Evolutionary conservation across 2,888 invertebrate species (phyloP), one percentile per base, ranked within the genome.

Genomic region (Trissolcus japonicus): DNA sequence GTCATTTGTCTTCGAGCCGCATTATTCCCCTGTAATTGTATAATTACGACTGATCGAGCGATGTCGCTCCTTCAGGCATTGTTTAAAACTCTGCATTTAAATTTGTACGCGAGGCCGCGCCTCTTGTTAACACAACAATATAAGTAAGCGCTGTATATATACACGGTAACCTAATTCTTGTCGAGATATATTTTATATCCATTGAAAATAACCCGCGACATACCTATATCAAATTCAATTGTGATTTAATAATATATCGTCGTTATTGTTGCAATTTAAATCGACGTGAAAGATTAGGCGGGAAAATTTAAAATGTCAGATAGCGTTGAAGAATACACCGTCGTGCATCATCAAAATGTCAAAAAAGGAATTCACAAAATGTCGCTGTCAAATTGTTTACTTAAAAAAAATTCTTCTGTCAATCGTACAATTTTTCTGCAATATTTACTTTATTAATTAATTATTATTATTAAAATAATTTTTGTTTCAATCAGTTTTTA

Each of bases 1-100:
- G 65, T 66, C 65, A 73, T 66, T 55, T 55, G 61, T 69, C 65
- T 73, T 55, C 55, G 62, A 41, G 55, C 46, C 56, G 62, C 66
- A 48, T 54, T 68, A 68, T 60, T 54, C 51, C 41, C 50, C 54
- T 46, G 65, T 59, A 65, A 72, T 65, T 72, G 68, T 61, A 69
- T 61, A 69, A 69, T 69, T 69, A 61, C 41, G 68, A 55, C 43
- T 43, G 25, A 61, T 61, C 68, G 60, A 54, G 14, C 41, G 60
- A 68, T 16, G 59, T 56, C 35, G 54, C 43, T 29, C 57, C 59
- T 29, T 35, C 21, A 25, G 14, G 60, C 35, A 68, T 68, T 68
- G 68, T 68, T 68, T 54, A 19, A 51, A 51, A 59, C 41, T 25
- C 41, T 43, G 43, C 59, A 53, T 57, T 66, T 66, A 50, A 66